A percentile compares a stretch with the other conserved stretches of the same genome.
Evolutionary conservation across 2,888 invertebrate species (phyloP).

Genomic region (Trisateles emortualis): DNA sequence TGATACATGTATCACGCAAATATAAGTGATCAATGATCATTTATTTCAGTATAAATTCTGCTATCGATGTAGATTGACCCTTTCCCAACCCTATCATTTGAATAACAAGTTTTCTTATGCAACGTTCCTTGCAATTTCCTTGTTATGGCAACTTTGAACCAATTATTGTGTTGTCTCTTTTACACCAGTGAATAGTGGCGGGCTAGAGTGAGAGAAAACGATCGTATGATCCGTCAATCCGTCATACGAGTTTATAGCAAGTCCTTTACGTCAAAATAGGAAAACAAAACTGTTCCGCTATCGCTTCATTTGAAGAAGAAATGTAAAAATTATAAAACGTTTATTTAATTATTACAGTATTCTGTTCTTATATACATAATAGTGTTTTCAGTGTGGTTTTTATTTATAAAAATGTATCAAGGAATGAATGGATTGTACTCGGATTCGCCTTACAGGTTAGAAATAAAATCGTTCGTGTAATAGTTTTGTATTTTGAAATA

Average conservation of each 20-base stretch:
- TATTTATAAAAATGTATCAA: conserved; percentile 69
- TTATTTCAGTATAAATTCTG: conserved; percentile 11
- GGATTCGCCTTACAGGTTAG: conserved; percentile 80
- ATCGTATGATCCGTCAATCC: conserved; percentile 83
- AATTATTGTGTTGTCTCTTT: conserved; percentile 53
- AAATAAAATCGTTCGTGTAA: conserved; percentile 31
- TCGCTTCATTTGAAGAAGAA: conserved; percentile 55
- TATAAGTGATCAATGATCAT: neutral
- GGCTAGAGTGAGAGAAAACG: conserved; percentile 56
- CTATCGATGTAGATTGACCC: conserved; percentile 53
- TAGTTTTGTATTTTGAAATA: conserved; percentile 22
- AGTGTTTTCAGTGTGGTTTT: conserved; percentile 49
- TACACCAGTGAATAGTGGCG: conserved; percentile 36
- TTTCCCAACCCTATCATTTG: conserved; percentile 47
- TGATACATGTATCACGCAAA: neutral
- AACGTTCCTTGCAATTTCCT: conserved; percentile 50
- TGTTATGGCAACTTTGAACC: conserved; percentile 55
- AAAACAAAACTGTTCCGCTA: conserved; percentile 64
- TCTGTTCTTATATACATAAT: conserved; percentile 49
- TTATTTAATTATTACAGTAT: conserved; percentile 37
- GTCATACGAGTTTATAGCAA: conserved; percentile 63
- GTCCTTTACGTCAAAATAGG: conserved; percentile 66
- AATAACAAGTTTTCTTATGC: conserved; percentile 47
- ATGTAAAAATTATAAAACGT: conserved; percentile 57
- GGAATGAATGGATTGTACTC: conserved; percentile 79